Percentiles rank a stretch among this genome's conserved stretches.
Conservation (phyloP, 2,113 vertebrate species). For the Sarotherodon lohbergeri region DNA sequence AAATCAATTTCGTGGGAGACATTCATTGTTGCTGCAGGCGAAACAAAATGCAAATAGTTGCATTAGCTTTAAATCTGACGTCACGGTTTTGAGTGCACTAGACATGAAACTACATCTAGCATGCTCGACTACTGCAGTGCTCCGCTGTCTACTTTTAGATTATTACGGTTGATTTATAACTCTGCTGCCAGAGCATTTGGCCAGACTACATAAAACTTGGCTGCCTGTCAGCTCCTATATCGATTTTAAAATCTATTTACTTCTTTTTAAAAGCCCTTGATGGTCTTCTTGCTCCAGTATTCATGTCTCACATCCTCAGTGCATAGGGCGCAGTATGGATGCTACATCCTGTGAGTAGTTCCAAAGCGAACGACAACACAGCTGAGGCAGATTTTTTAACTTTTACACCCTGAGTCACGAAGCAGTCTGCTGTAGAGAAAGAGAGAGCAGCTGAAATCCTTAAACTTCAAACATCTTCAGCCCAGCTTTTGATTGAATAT, state of each 20-base stretch:
- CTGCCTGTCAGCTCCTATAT: neutral
- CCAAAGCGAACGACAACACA: neutral
- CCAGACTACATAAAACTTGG: neutral
- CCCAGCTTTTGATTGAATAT: neutral
- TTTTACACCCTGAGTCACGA: neutral
- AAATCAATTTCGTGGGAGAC: constrained; percentile 84
- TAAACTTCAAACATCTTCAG: neutral
- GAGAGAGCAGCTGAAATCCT: neutral
- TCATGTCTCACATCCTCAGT: neutral
- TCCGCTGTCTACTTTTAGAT: neutral
- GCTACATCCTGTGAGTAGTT: neutral
- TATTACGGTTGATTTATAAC: neutral
- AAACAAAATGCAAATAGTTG: neutral
- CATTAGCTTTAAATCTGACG: neutral
- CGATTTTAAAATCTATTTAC: neutral
- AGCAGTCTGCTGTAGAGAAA: neutral
- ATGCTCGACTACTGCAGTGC: neutral
- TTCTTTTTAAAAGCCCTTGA: neutral
- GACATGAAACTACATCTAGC: neutral
- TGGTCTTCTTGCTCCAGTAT: neutral
- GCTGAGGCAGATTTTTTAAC: neutral
- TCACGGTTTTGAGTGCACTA: neutral
- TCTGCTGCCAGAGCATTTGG: neutral
- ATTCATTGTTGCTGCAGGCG: constrained; percentile 78
- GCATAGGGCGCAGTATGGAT: neutral